phyloP scores from a whole-genome alignment of 2,797 vertebrate genomes.

The Sebastes umbrosus region DNA sequence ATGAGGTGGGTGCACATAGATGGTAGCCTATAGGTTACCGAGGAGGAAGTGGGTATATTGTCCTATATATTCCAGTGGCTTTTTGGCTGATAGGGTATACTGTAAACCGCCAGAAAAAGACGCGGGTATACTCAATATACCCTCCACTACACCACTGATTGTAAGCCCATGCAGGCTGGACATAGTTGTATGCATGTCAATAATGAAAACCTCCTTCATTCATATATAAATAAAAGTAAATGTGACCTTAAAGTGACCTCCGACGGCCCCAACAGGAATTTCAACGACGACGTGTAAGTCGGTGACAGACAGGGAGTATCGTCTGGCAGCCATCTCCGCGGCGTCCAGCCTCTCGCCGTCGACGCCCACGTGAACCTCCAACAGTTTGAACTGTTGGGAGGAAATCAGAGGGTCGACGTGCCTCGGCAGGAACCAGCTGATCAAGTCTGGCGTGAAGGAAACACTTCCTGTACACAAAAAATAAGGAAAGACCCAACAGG shows the following conservation, averaged over 20 bases:
- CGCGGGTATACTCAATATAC: no score
- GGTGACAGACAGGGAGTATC: conserved; percentile 63
- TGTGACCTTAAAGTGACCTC: conserved; percentile 83
- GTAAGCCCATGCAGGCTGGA: neutral
- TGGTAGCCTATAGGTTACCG: no score
- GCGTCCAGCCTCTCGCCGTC: conserved; percentile 71
- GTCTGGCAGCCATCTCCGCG: conserved; percentile 66
- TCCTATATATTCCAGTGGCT: no score
- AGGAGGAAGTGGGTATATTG: no score
- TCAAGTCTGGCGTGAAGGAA: conserved; percentile 51
- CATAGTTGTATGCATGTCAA: neutral
- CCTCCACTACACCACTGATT: no score
- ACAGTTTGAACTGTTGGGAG: conserved; percentile 52
- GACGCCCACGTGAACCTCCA: conserved; percentile 79
- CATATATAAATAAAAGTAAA: neutral
- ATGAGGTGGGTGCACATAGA: no score
- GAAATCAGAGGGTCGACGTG: conserved; percentile 72
- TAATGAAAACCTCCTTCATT: neutral
- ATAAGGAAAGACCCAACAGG: neutral
- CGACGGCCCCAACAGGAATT: conserved; percentile 82
- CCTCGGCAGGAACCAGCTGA: conserved; percentile 84
- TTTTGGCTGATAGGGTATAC: no score
- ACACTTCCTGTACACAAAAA: conserved; percentile 73
- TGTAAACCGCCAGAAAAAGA: no score
- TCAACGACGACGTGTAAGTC: conserved; percentile 58